phyloP scores from a whole-genome alignment of 2,888 invertebrate genomes.

The Drosophila mimica region DNA sequence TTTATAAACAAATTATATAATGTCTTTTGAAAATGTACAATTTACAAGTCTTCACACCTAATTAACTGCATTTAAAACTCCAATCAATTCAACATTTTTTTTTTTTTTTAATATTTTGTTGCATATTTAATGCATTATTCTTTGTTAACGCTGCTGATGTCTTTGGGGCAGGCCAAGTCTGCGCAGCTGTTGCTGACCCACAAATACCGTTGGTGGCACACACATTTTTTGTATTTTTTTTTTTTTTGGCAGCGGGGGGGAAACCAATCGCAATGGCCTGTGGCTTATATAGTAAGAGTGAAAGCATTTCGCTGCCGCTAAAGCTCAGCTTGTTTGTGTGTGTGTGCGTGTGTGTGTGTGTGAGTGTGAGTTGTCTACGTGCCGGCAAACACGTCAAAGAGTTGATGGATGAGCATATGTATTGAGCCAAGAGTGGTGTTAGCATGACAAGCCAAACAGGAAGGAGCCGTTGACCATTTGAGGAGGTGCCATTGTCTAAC shows the following conservation, averaged over 20 bases:
- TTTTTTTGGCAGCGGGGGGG: slow-evolving; percentile 27
- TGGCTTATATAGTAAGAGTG: slow-evolving; percentile 69
- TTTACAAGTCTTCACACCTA: background rate
- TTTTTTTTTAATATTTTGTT: background rate
- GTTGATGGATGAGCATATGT: slow-evolving; percentile 22
- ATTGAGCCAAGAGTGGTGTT: slow-evolving; percentile 9
- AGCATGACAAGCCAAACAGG: slow-evolving; percentile 50
- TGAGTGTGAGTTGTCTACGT: slow-evolving; percentile 55
- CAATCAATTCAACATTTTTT: background rate
- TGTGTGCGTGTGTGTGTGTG: slow-evolving; percentile 7
- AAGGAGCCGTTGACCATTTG: slow-evolving; percentile 62
- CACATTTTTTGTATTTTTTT: slow-evolving; percentile 20
- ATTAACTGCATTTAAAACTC: background rate
- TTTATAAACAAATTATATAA: too few relatives aligned
- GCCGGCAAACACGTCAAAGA: slow-evolving; percentile 73
- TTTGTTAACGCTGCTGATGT: slow-evolving; percentile 39
- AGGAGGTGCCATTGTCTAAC: slow-evolving; percentile 39
- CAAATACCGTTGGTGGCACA: slow-evolving; percentile 41
- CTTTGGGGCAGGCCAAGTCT: slow-evolving; percentile 32
- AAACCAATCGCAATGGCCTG: slow-evolving; percentile 6
- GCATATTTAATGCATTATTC: background rate
- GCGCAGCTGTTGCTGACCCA: slow-evolving; percentile 48
- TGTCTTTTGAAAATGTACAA: background rate
- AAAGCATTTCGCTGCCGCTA: slow-evolving; percentile 69
- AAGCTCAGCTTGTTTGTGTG: background rate